Evolutionary conservation across 2,888 invertebrate species (phyloP).

Genomic region (Craniophora ligustri): DNA sequence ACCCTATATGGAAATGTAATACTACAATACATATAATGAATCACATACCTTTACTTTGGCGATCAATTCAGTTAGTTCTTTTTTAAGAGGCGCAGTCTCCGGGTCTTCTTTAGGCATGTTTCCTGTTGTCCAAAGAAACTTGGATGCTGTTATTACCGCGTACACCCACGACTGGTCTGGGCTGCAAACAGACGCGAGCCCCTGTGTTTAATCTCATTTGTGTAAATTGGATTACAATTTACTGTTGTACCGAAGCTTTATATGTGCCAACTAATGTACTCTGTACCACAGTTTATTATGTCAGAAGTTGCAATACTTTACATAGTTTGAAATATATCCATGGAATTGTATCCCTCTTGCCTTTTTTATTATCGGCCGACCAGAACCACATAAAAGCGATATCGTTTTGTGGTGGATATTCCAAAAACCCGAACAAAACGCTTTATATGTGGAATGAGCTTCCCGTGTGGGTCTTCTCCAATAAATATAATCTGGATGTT

Average conservation of each 20-base stretch:
- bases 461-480: too few species aligned
- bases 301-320: conserved; percentile 13
- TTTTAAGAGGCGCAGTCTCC: conserved; percentile 92
- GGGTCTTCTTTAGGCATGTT: conserved; percentile 95
- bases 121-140: conserved; percentile 30
- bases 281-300: conserved; percentile 52
- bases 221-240: conserved; percentile 78
- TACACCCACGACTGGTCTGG: conserved; percentile 53
- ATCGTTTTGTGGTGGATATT: too few species aligned
- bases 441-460: too few species aligned
- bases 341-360: too few species aligned
- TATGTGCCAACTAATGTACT: conserved; percentile 66
- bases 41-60: conserved; percentile 92
- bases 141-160: conserved; percentile 33
- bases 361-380: too few species aligned
- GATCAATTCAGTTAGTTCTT: conserved; percentile 94
- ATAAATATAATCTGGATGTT: too few species aligned
- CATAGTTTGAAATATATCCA: not conserved
- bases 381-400: too few species aligned
- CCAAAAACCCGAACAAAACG: too few species aligned
- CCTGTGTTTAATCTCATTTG: conserved; percentile 73
- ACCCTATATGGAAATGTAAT: not conserved
- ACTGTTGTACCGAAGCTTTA: conserved; percentile 73
- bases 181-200: conserved; percentile 48
- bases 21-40: not conserved